phyloP scores from a whole-genome alignment of 2,888 invertebrate species.

The Barypeithes pellucidus region DNA sequence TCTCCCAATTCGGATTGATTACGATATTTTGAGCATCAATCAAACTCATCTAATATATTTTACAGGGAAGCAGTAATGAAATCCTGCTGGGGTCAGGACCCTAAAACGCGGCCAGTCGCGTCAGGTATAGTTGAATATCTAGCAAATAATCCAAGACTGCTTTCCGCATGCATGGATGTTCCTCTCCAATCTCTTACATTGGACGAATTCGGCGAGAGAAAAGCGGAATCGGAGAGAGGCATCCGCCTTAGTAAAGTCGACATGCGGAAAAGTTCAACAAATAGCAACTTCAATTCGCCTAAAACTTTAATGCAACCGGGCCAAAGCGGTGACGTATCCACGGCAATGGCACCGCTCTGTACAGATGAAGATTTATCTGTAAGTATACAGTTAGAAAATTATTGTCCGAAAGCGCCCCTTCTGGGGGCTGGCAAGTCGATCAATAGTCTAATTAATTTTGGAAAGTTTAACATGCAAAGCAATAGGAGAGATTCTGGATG shows the following conservation, averaged over 20 bases:
- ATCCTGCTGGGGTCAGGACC: conserved; percentile 85
- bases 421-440: conserved; percentile 63
- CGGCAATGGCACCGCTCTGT: background rate
- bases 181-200: conserved; percentile 70
- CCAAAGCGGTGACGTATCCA: conserved; percentile 2
- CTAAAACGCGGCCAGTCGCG: conserved; percentile 82
- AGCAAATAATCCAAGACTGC: conserved; percentile 82
- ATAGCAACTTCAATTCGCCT: conserved; percentile 36
- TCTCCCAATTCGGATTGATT: too few species aligned
- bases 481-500: conserved; percentile 55
- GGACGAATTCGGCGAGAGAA: conserved; percentile 33
- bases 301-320: conserved; percentile 24
- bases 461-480: conserved; percentile 61
- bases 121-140: conserved; percentile 87
- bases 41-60: conserved; percentile 43
- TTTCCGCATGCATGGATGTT: conserved; percentile 85
- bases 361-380: conserved; percentile 47
- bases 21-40: background rate
- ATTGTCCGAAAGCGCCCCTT: conserved; percentile 67
- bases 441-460: conserved; percentile 61
- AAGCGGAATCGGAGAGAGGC: background rate
- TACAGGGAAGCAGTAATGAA: conserved; percentile 82
- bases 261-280: conserved; percentile 32
- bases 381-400: conserved; percentile 65
- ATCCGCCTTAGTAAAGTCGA: conserved; percentile 25